phyloP scores from a whole-genome alignment of 2,113 vertebrate species.

The Phrynocephalus versicolor region DNA sequence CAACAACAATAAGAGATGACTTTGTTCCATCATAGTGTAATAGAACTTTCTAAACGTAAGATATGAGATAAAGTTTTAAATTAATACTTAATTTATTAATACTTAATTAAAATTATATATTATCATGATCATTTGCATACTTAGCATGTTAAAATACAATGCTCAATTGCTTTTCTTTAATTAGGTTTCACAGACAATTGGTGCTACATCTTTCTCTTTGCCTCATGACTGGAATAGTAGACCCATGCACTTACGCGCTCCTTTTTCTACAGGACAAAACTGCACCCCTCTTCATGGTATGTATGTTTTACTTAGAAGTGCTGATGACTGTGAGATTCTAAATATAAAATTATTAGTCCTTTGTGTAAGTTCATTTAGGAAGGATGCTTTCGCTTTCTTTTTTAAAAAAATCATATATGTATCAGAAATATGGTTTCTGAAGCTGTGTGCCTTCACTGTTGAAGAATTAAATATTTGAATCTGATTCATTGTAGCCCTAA shows the following conservation, averaged over 20 bases:
- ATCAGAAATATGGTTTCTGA: slow-evolving; percentile 18
- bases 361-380: not conserved
- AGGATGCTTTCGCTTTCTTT: not conserved
- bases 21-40: not conserved
- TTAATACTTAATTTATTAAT: too few species aligned
- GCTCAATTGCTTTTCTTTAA: slow-evolving; percentile 22
- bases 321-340: not conserved
- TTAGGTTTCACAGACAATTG: slow-evolving; percentile 75
- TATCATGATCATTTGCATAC: not conserved
- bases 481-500: slow-evolving; percentile 77
- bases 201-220: slow-evolving; percentile 74
- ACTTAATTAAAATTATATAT: not conserved
- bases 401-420: not conserved
- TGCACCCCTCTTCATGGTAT: slow-evolving; percentile 90
- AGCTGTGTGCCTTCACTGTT: not conserved
- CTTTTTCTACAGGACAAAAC: slow-evolving; percentile 87
- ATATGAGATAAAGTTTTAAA: not conserved
- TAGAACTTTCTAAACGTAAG: not conserved
- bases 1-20: not conserved
- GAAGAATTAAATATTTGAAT: slow-evolving; percentile 30
- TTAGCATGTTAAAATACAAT: not conserved
- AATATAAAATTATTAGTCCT: not conserved
- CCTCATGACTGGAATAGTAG: slow-evolving; percentile 85
- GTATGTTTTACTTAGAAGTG: slow-evolving; percentile 46
- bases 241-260: slow-evolving; percentile 79